Base-by-base conservation (phyloP, 2,888 invertebrate genomes). In the Macrosiphum euphorbiae region DNA sequence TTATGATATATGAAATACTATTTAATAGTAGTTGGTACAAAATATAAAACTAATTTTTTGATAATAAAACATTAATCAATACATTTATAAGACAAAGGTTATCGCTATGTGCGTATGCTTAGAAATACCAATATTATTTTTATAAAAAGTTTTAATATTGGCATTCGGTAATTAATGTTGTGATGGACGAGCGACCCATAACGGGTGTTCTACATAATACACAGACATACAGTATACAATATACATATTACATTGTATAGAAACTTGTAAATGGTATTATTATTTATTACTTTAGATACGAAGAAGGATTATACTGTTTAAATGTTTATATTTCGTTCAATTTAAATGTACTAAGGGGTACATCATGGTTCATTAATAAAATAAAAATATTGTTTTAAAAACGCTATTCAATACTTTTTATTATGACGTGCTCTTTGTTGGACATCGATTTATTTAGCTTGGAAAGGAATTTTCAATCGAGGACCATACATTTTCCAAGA, bases 401-500 rank as follows among this genome's bases (percentile, higher is more conserved):
- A 78, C 35, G 35, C 2, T 52, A 52, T 78, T 78, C 35, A 52
- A 52, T 52, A 35, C 7, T 78, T 35, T 35, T 47, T 61, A 7
- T 61, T 84, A 24, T 52, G n/a, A n/a, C n/a, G 16, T n/a, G 41
- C 44, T 28, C 35, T 88, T 86, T 47, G 47, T 28, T 5, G 13
- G 41, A 61, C 28, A 0, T 13, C 11, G 1, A 67, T 52, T 67
- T 44, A 61, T 88, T 88, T 41, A 13, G 41, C 44, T 55, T 10
- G 67, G n/a, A 5, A 41, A 11, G 1, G 35, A 26, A 61, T 92
- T 13, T 88, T 52, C 28, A 52, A 88, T 78, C 7, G n/a, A 44
- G 52, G 88, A 92, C 55, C n/a, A 88, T 41, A 41, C 28, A 92
- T 92, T 67, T 52, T 78, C 24, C 35, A 24, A 88, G 41, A 92